Percentiles rank a stretch among this genome's conserved stretches.
Evolutionary conservation across 2,113 vertebrate species (phyloP).

Genomic region (Phrynosoma blainvillii): DNA sequence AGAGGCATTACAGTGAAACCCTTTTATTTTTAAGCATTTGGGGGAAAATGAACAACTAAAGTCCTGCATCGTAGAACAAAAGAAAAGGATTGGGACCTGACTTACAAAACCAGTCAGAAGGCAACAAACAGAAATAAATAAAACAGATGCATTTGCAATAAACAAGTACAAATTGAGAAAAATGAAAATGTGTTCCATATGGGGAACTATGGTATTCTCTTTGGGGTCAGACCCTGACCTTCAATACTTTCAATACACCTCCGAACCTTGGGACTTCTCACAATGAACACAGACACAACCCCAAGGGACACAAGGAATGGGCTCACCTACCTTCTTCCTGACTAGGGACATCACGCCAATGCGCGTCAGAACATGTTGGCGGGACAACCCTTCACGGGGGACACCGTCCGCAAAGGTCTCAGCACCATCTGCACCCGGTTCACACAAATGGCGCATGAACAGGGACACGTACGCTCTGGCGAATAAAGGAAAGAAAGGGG

Average conservation of each 20-base stretch:
- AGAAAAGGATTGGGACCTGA: too few relatives aligned
- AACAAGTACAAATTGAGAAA: too few relatives aligned
- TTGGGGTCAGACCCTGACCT: too few relatives aligned
- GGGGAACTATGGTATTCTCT: too few relatives aligned
- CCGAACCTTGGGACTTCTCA: too few relatives aligned
- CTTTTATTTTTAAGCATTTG: too few relatives aligned
- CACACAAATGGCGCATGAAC: constrained; percentile 97
- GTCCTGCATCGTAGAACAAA: neutral
- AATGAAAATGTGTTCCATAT: too few relatives aligned
- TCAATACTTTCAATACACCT: too few relatives aligned
- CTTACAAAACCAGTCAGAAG: neutral
- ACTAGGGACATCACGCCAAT: constrained; percentile 99
- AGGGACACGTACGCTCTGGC: constrained; percentile 94
- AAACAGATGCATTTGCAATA: too few relatives aligned
- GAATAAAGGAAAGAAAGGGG: neutral
- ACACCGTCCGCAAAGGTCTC: constrained; percentile 97
- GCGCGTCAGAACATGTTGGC: constrained; percentile 95
- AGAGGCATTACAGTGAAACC: neutral
- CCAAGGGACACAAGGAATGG: neutral
- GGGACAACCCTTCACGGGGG: constrained; percentile 93
- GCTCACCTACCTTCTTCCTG: constrained; percentile 93
- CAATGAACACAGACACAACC: too few relatives aligned
- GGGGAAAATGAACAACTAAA: too few relatives aligned
- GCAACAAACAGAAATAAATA: too few relatives aligned
- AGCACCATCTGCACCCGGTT: constrained; percentile 92